Base-by-base conservation (phyloP, 2,113 vertebrate species). In the Eolophus roseicapilla region DNA sequence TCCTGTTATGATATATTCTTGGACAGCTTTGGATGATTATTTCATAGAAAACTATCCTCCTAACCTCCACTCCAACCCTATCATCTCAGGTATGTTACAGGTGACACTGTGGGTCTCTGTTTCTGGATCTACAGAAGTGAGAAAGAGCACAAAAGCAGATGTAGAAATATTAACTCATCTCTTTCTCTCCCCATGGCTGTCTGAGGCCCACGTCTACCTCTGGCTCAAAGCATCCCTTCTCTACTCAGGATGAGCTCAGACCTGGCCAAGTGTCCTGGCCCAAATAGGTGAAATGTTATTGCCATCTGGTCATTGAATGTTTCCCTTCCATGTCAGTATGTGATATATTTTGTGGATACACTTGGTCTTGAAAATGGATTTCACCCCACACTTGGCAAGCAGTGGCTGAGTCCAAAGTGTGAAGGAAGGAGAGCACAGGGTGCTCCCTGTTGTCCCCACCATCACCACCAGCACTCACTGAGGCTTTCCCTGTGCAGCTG, bases 1-100 rank as follows among this genome's bases (percentile, higher is more conserved):
- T 2, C 39, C 62, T 39, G 37, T 71, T 96, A 85, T 84, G 86
- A 92, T 57, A 49, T 35, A 70, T 82, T 92, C 94, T 91, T 88
- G 64, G 33, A 71, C 52, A 87, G 41, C 65, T 95, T 84, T 76
- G 70, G 62, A 82, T 84, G 25, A 73, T 76, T 90, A 69, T 91
- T 93, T 93, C 55, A 79, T 73, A 92, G 80, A 79, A 97, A 93
- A 79, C 69, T 60, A 35, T 47, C 33, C 20, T 83, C 6, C 55
- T 80, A 77, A 90, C 19, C 24, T 88, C 41, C 29, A 33, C 20
- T 90, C 11, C 27, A 57, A 39, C 10, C 49, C 17, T 28, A 5
- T 71, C 33, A 52, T 28, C 24, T 44, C 47, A 79, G 43, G 65
- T 20, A n/a, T 59, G 21, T n/a, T 86, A n/a, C 31, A 7, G 43